A percentile compares a stretch with the other conserved stretches of the same genome.
These are phyloP conservation scores for Diarsia mendica DNA, from an alignment of 2,888 invertebrate genomes.

Conservation along the genomic window DNA sequence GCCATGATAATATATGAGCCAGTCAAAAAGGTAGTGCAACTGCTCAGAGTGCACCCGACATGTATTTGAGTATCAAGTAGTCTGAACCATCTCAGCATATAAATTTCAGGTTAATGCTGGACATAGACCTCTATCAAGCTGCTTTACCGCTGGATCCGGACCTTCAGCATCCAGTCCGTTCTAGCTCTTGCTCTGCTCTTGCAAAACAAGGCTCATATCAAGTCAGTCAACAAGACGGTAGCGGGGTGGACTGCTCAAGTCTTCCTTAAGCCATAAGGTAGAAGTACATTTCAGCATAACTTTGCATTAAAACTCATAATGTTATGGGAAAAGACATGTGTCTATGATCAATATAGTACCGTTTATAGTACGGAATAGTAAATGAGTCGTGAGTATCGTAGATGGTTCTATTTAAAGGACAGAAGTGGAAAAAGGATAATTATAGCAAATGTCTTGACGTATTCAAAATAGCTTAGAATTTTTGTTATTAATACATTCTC, in stretches of 20 bases:
- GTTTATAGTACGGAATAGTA: not conserved
- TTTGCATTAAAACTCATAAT: not conserved
- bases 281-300: not conserved
- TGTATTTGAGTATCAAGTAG: too few relatives aligned
- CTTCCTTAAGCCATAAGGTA: too few relatives aligned
- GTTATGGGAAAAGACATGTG: constrained; percentile 7
- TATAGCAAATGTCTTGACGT: too few relatives aligned
- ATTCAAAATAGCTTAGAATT: constrained; percentile 12
- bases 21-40: too few relatives aligned
- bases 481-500: not conserved
- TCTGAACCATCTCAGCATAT: too few relatives aligned
- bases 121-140: too few relatives aligned
- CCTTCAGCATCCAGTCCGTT: too few relatives aligned
- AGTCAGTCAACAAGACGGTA: too few relatives aligned
- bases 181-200: not conserved
- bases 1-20: too few relatives aligned
- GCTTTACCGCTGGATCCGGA: too few relatives aligned
- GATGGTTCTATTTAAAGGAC: constrained; percentile 11
- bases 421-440: not conserved
- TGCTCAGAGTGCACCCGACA: too few relatives aligned
- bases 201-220: not conserved
- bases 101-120: not conserved
- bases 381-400: not conserved
- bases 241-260: too few relatives aligned
- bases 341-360: constrained; percentile 25